Evolutionary conservation across 2,113 vertebrate genomes (phyloP).

Genomic region (Hipposideros armiger): DNA sequence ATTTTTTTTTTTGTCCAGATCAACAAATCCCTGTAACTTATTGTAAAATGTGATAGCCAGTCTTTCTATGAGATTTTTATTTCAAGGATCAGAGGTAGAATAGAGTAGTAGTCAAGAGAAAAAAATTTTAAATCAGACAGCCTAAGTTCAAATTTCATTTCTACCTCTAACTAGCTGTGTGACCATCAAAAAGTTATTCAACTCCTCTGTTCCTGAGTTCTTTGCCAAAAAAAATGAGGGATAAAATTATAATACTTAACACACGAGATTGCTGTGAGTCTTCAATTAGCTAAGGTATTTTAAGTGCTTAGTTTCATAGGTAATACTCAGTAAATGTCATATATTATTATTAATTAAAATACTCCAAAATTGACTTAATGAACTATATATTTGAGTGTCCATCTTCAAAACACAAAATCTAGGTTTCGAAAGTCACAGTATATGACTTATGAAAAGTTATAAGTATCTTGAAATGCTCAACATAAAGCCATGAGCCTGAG

Average conservation of each 20-base stretch:
- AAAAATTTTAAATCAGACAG: neutral
- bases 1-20: neutral
- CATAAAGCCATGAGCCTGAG: neutral
- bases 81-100: neutral
- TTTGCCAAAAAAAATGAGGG: neutral
- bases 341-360: conserved; percentile 39
- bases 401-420: neutral
- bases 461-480: neutral
- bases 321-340: neutral
- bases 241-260: neutral
- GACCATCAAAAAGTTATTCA: neutral
- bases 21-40: neutral
- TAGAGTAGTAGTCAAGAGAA: neutral
- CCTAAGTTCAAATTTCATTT: neutral
- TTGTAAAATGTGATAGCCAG: neutral
- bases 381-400: neutral
- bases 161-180: neutral
- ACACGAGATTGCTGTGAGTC: neutral
- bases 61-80: neutral
- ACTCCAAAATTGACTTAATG: neutral
- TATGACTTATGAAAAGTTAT: neutral
- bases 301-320: neutral
- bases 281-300: conserved; percentile 5
- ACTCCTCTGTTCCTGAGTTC: neutral
- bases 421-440: neutral